A percentile compares a stretch with the other conserved stretches of the same genome.
Evolutionary conservation across 1,140 invertebrate genomes (phyloP).

Genomic region (Trichonephila clavipes): DNA sequence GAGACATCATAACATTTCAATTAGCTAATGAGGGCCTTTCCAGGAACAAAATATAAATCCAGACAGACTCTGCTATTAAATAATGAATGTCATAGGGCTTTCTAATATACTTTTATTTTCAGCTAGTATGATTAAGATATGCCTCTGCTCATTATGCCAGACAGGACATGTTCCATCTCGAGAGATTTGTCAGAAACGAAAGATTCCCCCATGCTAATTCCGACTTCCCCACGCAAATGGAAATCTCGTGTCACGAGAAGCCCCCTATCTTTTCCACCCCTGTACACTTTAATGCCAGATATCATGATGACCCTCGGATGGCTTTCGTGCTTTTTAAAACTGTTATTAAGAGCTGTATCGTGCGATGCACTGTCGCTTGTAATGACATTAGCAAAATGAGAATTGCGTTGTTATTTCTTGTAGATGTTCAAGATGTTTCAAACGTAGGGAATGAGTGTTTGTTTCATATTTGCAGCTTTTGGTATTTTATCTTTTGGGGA

Average conservation of each 20-base stretch:
- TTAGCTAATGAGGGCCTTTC: not conserved
- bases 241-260: not conserved
- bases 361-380: not conserved
- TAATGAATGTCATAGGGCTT: not conserved
- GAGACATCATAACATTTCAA: constrained; percentile 18
- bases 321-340: not conserved
- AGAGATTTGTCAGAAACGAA: constrained; percentile 22
- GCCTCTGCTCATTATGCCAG: constrained; percentile 11
- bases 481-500: too few relatives aligned
- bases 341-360: not conserved
- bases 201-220: not conserved
- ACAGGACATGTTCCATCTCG: not conserved
- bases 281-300: not conserved
- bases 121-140: not conserved
- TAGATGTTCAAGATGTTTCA: too few relatives aligned
- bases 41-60: not conserved
- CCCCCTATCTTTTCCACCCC: not conserved
- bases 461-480: too few relatives aligned
- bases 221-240: not conserved
- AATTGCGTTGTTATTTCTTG: too few relatives aligned
- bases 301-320: not conserved
- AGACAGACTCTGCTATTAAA: not conserved
- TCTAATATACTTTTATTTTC: not conserved
- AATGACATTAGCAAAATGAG: too few relatives aligned
- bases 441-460: too few relatives aligned